phyloP scores from a whole-genome alignment of 1,140 invertebrate species.

The Triops cancriformis region DNA sequence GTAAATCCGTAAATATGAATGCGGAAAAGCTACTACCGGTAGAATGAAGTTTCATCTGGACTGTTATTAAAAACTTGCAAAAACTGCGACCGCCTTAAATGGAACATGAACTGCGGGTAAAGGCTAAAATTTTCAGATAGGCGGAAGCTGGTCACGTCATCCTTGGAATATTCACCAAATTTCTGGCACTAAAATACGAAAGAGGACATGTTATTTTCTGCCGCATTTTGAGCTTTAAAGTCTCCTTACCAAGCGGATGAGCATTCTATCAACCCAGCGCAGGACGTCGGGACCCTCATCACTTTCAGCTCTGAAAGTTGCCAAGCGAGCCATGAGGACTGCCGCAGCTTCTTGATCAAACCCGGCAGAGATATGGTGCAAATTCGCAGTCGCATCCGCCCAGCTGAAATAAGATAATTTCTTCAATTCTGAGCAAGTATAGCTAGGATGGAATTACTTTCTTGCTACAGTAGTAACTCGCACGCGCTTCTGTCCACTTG shows the following conservation, averaged over 20 bases:
- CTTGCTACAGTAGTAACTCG: constrained; percentile 93
- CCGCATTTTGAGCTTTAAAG: neutral
- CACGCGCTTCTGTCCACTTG: constrained; percentile 88
- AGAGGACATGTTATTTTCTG: constrained; percentile 26
- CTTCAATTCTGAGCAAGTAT: neutral
- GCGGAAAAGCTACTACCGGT: constrained; percentile 55
- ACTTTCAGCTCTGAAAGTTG: constrained; percentile 89
- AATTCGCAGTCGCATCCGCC: constrained; percentile 47
- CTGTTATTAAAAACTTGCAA: constrained; percentile 99
- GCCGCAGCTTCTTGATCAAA: constrained; percentile 98
- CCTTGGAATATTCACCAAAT: constrained; percentile 96
- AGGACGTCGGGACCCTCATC: constrained; percentile 95
- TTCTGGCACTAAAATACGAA: constrained; percentile 80
- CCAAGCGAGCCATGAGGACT: constrained; percentile 92
- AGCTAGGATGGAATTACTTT: constrained; percentile 55
- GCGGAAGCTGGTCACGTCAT: constrained; percentile 93
- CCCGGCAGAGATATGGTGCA: constrained; percentile 61
- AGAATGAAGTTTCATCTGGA: constrained; percentile 99
- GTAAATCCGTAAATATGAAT: neutral
- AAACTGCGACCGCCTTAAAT: constrained; percentile 94
- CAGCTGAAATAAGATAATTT: constrained; percentile 39
- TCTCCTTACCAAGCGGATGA: constrained; percentile 79
- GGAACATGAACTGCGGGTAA: constrained; percentile 99
- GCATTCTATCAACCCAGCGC: constrained; percentile 95
- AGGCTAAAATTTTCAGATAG: constrained; percentile 93